Percentiles rank a stretch among this genome's conserved stretches.
Conservation (phyloP, 30 jellyfish, hydroid and myxozoan genomes). For the Mastigias papua region DNA sequence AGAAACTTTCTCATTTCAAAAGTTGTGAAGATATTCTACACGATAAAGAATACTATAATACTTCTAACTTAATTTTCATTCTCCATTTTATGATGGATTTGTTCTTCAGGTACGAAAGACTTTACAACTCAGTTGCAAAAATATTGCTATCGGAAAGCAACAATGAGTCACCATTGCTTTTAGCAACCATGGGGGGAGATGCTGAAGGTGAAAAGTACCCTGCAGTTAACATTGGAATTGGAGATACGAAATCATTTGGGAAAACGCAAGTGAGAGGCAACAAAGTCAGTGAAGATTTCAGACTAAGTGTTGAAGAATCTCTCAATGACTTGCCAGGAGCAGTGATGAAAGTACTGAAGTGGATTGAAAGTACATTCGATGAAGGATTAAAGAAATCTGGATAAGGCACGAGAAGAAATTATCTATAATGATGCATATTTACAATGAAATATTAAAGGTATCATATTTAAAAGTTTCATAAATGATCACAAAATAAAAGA, state of each 20-base stretch:
- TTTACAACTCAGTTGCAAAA: slow-evolving; percentile 66
- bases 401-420: too few relatives aligned
- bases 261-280: slow-evolving; percentile 18
- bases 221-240: slow-evolving; percentile 44
- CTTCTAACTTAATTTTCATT: too few relatives aligned
- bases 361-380: slow-evolving; percentile 26
- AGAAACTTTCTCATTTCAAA: too few relatives aligned
- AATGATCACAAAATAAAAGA: too few relatives aligned
- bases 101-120: slow-evolving; percentile 48
- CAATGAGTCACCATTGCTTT: slow-evolving; percentile 34
- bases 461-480: too few relatives aligned
- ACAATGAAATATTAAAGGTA: too few relatives aligned
- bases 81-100: background rate
- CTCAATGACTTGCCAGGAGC: slow-evolving; percentile 20
- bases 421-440: too few relatives aligned
- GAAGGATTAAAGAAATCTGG: slow-evolving; percentile 27
- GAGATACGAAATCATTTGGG: slow-evolving; percentile 31
- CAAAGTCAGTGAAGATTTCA: slow-evolving; percentile 8
- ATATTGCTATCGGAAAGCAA: slow-evolving; percentile 20
- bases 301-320: slow-evolving; percentile 15
- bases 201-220: slow-evolving; percentile 19
- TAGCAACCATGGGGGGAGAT: slow-evolving; percentile 41
- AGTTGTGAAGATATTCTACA: too few relatives aligned
- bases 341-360: slow-evolving; percentile 27
- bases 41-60: too few relatives aligned